Conservation (phyloP, 35 echinoderm and acorn worm species). For the Hemicentrotus pulcherrimus region DNA sequence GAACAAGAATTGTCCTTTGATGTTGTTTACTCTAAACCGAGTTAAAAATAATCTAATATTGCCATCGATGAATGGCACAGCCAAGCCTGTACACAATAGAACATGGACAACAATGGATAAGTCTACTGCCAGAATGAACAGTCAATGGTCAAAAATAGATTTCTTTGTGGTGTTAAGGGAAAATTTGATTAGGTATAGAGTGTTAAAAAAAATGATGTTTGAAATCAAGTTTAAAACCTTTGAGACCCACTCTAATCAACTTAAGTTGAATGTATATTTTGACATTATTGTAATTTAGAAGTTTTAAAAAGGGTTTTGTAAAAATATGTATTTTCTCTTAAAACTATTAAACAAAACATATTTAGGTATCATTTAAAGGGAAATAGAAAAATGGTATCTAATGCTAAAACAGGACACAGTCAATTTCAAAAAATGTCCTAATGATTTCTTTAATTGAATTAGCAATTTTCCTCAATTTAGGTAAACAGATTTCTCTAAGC, state of each 20-base stretch:
- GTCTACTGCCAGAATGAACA: neutral
- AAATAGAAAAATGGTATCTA: too few relatives aligned
- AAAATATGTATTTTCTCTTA: too few relatives aligned
- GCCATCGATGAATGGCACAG: neutral
- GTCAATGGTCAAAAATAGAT: neutral
- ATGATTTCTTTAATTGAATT: neutral
- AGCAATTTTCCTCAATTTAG: neutral
- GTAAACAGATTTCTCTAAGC: neutral
- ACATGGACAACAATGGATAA: neutral
- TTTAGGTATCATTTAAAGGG: too few relatives aligned
- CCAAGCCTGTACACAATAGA: neutral
- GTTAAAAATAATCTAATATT: constrained; percentile 6
- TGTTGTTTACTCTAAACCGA: neutral
- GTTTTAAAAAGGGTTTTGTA: too few relatives aligned
- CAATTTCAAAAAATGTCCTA: neutral
- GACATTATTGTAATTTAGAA: neutral
- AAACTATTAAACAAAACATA: too few relatives aligned
- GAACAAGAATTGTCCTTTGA: neutral
- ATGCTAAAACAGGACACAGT: too few relatives aligned
- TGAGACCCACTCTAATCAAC: neutral
- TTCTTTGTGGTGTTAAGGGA: neutral
- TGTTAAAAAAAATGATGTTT: neutral
- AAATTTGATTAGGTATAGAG: neutral
- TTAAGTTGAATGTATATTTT: neutral
- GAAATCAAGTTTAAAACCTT: neutral